phyloP scores from a whole-genome alignment of 2,797 vertebrate species.

The Nyctalus aviator region DNA sequence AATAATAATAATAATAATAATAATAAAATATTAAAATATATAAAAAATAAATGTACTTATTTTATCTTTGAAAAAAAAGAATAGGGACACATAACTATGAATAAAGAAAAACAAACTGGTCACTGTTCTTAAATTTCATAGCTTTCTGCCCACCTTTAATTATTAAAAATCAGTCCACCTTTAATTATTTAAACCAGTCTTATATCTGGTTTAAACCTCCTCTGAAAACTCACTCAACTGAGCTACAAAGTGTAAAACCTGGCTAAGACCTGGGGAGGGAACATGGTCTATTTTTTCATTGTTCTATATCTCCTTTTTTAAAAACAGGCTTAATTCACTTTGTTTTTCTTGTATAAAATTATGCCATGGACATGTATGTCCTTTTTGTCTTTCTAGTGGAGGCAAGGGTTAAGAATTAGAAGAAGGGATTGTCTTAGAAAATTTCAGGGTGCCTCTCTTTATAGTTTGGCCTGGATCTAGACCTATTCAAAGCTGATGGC shows the following conservation, averaged over 20 bases:
- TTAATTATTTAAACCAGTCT: neutral
- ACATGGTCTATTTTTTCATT: neutral
- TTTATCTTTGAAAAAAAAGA: no score
- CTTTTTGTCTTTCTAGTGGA: neutral
- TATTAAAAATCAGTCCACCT: neutral
- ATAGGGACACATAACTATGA: neutral
- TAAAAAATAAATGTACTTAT: no score
- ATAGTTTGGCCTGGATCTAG: neutral
- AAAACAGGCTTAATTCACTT: neutral
- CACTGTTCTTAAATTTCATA: neutral
- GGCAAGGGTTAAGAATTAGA: neutral
- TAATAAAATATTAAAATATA: no score
- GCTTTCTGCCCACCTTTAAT: neutral
- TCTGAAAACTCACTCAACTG: fast-evolving
- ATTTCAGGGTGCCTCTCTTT: neutral
- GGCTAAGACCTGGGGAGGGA: neutral
- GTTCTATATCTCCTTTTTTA: neutral
- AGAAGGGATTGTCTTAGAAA: neutral
- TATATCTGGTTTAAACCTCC: neutral
- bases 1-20: no score
- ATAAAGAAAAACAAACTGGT: neutral
- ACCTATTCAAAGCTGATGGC: neutral
- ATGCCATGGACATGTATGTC: neutral
- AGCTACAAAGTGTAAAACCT: neutral
- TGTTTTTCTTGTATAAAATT: neutral